Evolutionary conservation across 1,140 invertebrate genomes (phyloP), one percentile per base, ranked within the genome.

Genomic region (Magallana angulata): DNA sequence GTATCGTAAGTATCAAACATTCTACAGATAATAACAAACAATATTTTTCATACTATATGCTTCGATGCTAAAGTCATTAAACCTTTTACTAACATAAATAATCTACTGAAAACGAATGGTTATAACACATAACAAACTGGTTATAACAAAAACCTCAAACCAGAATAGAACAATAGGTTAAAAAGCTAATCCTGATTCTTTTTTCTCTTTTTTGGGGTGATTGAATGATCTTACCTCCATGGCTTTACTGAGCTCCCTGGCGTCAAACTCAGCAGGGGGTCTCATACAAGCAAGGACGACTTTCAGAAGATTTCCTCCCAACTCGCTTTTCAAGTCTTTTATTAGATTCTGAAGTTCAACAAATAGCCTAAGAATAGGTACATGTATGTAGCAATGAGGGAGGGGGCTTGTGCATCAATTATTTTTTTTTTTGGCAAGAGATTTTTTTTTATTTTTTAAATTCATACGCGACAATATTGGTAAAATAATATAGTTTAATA

Each of bases 291-390:
- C 94, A n/a, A 93, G 82, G 16, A 93, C 85, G 58, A 91, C 88
- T 82, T 94, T 92, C 85, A 94, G 91, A 92, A 95, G 95, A 60
- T 93, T 91, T 8, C 94, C 94, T 82, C 93, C 92, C 8, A 94
- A 89, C 83, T 95, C 94, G 90, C 93, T 92, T 89, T 94, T 93
- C 86, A 95, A 88, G 85, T 95, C 94, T 76, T 92, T 90, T 12
- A 93, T 89, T 85, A 95, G 87, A 90, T 95, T 94, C 94, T 95
- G 76, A 2, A 90, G 87, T 36, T 36, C 68, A 64, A 64, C 7
- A 16, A 7, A 64, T 86, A 64, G 18, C 8, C 14, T 16, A n/a
- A 64, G 18, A 2, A 64, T 1, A n/a, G n/a, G n/a, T n/a, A n/a
- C n/a, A 14, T 7, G 60, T 16, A 18, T 14, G 7, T 64, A 64